phyloP scores from a whole-genome alignment of 2,888 invertebrate genomes.

The Teinopalpus imperialis region DNA sequence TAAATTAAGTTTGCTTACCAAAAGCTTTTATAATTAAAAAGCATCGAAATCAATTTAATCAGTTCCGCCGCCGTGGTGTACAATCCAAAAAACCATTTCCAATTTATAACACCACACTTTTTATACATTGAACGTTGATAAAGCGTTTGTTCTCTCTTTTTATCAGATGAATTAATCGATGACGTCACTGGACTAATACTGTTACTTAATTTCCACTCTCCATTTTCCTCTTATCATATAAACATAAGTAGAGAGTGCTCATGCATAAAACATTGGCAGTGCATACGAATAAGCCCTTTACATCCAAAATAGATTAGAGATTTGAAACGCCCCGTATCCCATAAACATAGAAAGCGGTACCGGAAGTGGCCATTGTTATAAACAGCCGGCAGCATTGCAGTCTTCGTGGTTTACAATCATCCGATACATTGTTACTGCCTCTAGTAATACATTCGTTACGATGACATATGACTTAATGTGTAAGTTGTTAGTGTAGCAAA shows the following conservation, averaged over 20 bases:
- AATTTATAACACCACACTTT: no score
- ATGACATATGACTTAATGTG: slow-evolving; percentile 20
- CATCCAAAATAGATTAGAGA: slow-evolving; percentile 16
- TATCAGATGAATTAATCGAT: no score
- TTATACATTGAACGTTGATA: no score
- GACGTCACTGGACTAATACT: no score
- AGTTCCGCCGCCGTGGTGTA: no score
- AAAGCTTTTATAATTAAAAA: no score
- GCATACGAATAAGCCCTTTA: slow-evolving; percentile 2
- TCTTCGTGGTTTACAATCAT: slow-evolving; percentile 33
- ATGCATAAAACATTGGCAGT: slow-evolving; percentile 10
- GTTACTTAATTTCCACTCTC: not conserved
- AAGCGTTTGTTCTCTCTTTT: no score
- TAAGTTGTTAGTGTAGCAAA: slow-evolving; percentile 7
- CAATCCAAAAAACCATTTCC: no score
- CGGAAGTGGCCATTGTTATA: slow-evolving; percentile 36
- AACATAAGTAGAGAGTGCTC: slow-evolving; percentile 7
- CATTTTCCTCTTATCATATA: slow-evolving; percentile 4
- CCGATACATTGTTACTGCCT: slow-evolving; percentile 21
- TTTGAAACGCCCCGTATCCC: slow-evolving; percentile 29
- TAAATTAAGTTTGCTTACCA: no score
- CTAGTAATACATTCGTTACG: slow-evolving; percentile 20
- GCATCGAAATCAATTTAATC: no score
- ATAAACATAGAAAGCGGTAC: slow-evolving; percentile 39
- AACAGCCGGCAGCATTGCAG: slow-evolving; percentile 40